Evolutionary conservation across 2,113 vertebrate genomes (phyloP), one percentile per base, ranked within the genome.

Genomic region (Quiscalus mexicanus): DNA sequence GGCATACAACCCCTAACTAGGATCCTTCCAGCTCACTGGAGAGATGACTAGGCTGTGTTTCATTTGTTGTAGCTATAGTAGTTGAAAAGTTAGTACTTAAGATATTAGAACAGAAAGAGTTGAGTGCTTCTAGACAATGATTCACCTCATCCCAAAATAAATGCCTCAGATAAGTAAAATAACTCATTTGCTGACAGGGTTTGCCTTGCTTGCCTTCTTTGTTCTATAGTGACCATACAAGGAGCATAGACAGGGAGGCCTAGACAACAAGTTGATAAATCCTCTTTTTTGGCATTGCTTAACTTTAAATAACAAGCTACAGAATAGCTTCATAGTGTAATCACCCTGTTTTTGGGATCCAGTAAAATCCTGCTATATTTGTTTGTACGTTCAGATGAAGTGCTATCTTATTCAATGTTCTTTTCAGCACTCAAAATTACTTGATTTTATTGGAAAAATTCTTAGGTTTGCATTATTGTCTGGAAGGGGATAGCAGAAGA

Each of bases 131-230:
- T 75, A 80, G 90, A 37, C 62, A 90, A 3, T 88, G 88, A 95
- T 85, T 97, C 90, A 94, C 60, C 37, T 70, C 53, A 76, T 73
- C 53, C 62, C 55, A 44, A 68, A 90, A 91, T 64, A 83, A 90
- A 82, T 69, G 67, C 30, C 85, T 90, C 69, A 87, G 64, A 79
- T 52, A 82, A 45, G 75, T 91, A 52, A 96, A 95, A 65, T 90
- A 65, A 92, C 44, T 95, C 82, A 95, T 83, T 79, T 83, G 67
- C 78, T 91, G 78, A 79, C 79, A 75, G 50, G 37, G 45, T 88
- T 71, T 93, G 71, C 42, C n/a, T 81, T 3, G 1, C 16, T 76
- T 84, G 70, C 60, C 70, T 67, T n/a, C 80, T 67, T 81, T 89
- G 37, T 79, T 85, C 78, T 93, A 0, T 44, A 60, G 24, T 84